Evolutionary conservation across 92 coral and sea anemone species (phyloP).

Genomic region (Zoanthus gigantus): DNA sequence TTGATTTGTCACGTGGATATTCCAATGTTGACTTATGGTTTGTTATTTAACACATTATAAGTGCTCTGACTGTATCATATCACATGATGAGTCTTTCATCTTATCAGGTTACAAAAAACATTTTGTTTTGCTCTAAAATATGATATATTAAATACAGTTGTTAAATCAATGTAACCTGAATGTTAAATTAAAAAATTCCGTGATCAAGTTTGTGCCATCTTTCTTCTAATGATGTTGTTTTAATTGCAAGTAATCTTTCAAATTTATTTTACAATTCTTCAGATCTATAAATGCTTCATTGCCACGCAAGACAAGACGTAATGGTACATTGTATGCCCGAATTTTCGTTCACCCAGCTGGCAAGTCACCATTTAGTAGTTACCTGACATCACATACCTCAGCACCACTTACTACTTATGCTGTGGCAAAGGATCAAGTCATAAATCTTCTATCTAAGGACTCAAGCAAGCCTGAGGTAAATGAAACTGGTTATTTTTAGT

Average conservation of each 20-base stretch:
- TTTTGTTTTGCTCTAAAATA: too few relatives aligned
- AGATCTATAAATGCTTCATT: slow-evolving; percentile 84
- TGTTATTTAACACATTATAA: too few relatives aligned
- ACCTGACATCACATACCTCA: slow-evolving; percentile 59
- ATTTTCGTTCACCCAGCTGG: slow-evolving; percentile 82
- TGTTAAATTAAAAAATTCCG: too few relatives aligned
- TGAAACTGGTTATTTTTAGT: too few relatives aligned
- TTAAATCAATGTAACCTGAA: background rate
- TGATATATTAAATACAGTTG: too few relatives aligned
- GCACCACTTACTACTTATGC: slow-evolving; percentile 83
- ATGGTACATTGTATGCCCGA: slow-evolving; percentile 87
- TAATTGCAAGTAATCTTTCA: background rate
- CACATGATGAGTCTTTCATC: slow-evolving; percentile 5
- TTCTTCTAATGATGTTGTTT: too few relatives aligned
- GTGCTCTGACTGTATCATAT: too few relatives aligned
- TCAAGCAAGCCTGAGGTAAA: slow-evolving; percentile 44
- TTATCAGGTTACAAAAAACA: background rate
- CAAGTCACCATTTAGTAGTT: slow-evolving; percentile 69
- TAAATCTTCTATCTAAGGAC: slow-evolving; percentile 78
- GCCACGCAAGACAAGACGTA: slow-evolving; percentile 85
- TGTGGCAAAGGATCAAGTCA: slow-evolving; percentile 71
- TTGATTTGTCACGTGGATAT: too few relatives aligned
- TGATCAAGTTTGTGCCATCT: too few relatives aligned
- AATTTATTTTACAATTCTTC: background rate
- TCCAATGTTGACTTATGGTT: too few relatives aligned